Evolutionary conservation across 2,113 vertebrate species (phyloP), one percentile per base, ranked within the genome.

Genomic region (Tichodroma muraria): DNA sequence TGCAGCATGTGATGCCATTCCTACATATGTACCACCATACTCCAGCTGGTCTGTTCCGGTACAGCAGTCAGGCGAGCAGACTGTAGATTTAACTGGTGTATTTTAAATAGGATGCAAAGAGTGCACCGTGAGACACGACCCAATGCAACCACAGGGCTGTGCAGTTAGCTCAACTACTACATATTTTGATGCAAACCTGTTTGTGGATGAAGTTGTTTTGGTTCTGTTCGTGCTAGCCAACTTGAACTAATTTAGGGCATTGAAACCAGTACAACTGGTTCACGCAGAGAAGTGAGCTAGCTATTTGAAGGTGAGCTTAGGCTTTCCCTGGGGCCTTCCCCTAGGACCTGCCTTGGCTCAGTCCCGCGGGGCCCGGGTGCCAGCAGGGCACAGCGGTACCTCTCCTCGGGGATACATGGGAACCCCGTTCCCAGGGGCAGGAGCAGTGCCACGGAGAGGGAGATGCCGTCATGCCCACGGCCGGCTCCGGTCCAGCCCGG

Each of bases 241-340:
- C 15, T 21, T n/a, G 50, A 80, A 65, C 64, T 33, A 24, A 80
- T 21, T 47, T 28, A 13, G 42, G 42, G 56, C 42, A 89, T 7
- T 23, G 35, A 78, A 92, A 80, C 64, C 80, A 54, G 93, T 78
- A 20, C 16, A 80, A 59, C 83, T 35, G 80, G 52, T 52, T 86
- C 52, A 11, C 2, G 5, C 4, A 27, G 77, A 37, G 9, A 63
- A 66, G 25, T 2, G 7, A 65, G 35, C 5, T 21, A 65, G 35
- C 5, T 21, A 3, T 9, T 3, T 15, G 47, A 54, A 42, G 47
- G 33, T 11, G 54, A 90, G 30, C 37, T 31, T 2, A 8, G 33
- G 57, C 44, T 75, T 83, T 50, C 20, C 5, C 61, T 4, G 61
- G 4, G 61, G 44, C 49, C n/a, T 65, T 45, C 13, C 44, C n/a